Base-by-base conservation (phyloP, 2,113 vertebrate species). In the Trematocara marginatum region DNA sequence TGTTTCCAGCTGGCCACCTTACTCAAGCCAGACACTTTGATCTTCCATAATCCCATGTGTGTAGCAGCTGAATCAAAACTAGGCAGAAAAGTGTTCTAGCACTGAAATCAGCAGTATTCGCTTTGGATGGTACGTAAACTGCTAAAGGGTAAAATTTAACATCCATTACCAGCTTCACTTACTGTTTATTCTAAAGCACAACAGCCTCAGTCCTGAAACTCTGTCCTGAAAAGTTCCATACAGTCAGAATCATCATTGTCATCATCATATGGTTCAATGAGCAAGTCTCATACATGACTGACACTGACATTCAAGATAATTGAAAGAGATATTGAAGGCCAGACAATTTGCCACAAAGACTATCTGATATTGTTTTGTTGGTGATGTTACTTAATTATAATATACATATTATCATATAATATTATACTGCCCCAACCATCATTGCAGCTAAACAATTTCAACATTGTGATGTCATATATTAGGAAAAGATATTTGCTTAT, bases 11-110 rank as follows among this genome's bases (percentile, higher is more conserved):
- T 59, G 35, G 16, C 54, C 53, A 52, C 52, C 64, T 76, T 42
- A 53, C 78, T 83, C 45, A 18, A 78, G 51, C 57, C 35, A 51
- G 80, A 59, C 64, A 64, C 84, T 91, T 91, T 93, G 83, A 91
- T 90, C 85, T 90, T 56, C 45, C 47, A 49, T 57, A 88, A 86
- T 83, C 38, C 42, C 34, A n/a, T 20, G 35, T 38, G 29, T 79
- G 64, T 10, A 52, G n/a, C 59, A 49, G 26, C 20, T 34, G 52
- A 84, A 79, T 66, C 82, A 52, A 29, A 78, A 57, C 15, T 52
- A 56, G 16, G 49, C 20, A 51, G 34, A 59, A 82, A 34, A 34
- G 31, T 18, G 12, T 29, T 40, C 47, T 53, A 29, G 31, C 7
- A 40, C 13, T 54, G 34, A 31, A 76, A 49, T 49, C 69, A 76